These are phyloP conservation scores for Chamaetylas fuelleborni DNA, from an alignment of 2,113 vertebrate genomes.

Conservation along the genomic window DNA sequence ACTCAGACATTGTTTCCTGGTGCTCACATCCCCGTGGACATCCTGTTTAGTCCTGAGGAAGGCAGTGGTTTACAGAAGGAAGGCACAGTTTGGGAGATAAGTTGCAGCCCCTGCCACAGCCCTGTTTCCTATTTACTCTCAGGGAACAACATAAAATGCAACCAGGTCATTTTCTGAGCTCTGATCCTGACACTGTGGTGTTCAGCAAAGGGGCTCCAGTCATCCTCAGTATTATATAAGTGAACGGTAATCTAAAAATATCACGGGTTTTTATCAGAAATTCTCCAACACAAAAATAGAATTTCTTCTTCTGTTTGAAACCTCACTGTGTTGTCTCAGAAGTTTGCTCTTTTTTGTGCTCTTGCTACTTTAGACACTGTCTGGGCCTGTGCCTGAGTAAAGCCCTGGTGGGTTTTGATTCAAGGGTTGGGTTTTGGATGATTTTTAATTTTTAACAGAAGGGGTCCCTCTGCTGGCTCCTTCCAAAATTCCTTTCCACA, in stretches of 20 bases:
- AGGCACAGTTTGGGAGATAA: background rate
- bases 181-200: background rate
- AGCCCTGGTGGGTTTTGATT: background rate
- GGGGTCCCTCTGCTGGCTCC: conserved; percentile 67
- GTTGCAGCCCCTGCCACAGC: background rate
- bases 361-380: background rate
- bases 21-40: rapidly evolving
- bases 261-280: background rate
- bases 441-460: conserved; percentile 46
- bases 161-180: background rate
- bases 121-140: background rate
- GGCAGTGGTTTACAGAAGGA: background rate
- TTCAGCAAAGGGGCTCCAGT: background rate
- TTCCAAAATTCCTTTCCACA: background rate
- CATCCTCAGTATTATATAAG: background rate
- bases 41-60: background rate
- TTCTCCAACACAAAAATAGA: background rate
- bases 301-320: background rate
- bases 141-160: background rate
- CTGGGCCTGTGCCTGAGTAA: background rate
- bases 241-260: background rate
- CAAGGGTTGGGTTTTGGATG: background rate
- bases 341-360: background rate
- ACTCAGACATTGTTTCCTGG: background rate
- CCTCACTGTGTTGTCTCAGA: background rate